A percentile compares a stretch with the other conserved stretches of the same genome.
Conservation (phyloP, 2,888 invertebrate genomes). For the Fabriciana adippe region DNA sequence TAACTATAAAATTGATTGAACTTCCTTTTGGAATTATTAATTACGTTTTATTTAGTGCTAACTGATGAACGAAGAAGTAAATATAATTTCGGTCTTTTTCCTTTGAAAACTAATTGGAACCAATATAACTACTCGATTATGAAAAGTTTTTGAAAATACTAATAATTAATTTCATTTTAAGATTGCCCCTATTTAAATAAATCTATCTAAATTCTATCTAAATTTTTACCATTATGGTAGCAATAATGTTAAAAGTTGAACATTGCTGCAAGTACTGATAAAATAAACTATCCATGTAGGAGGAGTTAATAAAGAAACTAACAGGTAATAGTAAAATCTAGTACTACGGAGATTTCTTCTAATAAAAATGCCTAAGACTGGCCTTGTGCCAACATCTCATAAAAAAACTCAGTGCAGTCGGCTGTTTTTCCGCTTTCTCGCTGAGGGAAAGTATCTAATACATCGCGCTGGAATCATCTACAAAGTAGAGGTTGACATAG, state of each 20-base stretch:
- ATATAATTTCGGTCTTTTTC: too few species aligned
- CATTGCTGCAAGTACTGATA: too few species aligned
- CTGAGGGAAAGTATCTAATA: slow-evolving; percentile 49
- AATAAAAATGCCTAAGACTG: slow-evolving; percentile 25
- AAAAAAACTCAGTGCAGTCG: slow-evolving; percentile 59
- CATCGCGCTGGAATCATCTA: slow-evolving; percentile 14
- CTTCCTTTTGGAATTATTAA: slow-evolving; percentile 1
- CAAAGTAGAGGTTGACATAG: slow-evolving; percentile 18
- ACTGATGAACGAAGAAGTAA: background rate
- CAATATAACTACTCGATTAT: too few species aligned
- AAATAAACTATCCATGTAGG: background rate
- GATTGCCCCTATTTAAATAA: too few species aligned
- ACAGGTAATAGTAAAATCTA: background rate
- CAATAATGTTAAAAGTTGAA: too few species aligned
- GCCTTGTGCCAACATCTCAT: slow-evolving; percentile 29
- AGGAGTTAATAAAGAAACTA: background rate
- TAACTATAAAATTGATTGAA: background rate
- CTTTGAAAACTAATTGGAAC: too few species aligned
- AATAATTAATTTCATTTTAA: too few species aligned
- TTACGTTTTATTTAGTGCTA: slow-evolving; percentile 15
- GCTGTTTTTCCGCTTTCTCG: slow-evolving; percentile 74
- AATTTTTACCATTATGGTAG: too few species aligned
- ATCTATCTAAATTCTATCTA: too few species aligned
- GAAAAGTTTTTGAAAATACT: too few species aligned
- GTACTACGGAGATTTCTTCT: slow-evolving; percentile 24